Evolutionary conservation across 2,888 invertebrate species (phyloP).

Genomic region (Palloptera scutellata): DNA sequence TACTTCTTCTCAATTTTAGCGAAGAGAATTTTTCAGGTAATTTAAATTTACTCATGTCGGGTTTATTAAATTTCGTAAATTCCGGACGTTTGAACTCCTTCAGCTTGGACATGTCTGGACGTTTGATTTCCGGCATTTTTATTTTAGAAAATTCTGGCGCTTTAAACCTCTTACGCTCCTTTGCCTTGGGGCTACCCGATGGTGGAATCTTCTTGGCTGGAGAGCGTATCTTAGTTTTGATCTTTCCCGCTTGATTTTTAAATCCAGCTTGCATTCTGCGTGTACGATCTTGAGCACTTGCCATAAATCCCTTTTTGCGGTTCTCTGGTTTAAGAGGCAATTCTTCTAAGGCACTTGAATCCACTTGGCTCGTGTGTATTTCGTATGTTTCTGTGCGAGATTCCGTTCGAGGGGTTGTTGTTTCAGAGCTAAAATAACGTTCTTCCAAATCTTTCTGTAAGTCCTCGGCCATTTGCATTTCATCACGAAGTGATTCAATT

Average conservation of each 20-base stretch:
- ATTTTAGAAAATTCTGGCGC: constrained; percentile 63
- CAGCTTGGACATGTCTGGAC: constrained; percentile 66
- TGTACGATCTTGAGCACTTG: constrained; percentile 66
- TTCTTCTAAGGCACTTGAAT: constrained; percentile 73
- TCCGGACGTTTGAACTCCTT: constrained; percentile 59
- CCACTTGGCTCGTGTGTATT: constrained; percentile 74
- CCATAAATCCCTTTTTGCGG: constrained; percentile 66
- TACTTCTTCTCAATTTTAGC: constrained; percentile 66
- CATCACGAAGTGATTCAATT: constrained; percentile 62
- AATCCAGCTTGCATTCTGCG: constrained; percentile 72
- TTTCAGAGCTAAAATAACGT: constrained; percentile 69
- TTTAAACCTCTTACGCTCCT: constrained; percentile 59
- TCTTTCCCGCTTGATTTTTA: constrained; percentile 75
- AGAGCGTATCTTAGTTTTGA: constrained; percentile 73
- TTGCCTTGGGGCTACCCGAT: constrained; percentile 58
- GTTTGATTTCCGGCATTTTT: constrained; percentile 63
- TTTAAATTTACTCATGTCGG: constrained; percentile 71
- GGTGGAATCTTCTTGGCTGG: constrained; percentile 52
- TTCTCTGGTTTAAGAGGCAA: constrained; percentile 70
- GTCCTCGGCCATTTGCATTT: constrained; percentile 66
- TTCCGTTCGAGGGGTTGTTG: constrained; percentile 66
- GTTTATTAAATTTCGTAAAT: constrained; percentile 66
- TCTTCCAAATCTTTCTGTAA: constrained; percentile 73
- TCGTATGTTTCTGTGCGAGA: constrained; percentile 72
- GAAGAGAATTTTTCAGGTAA: constrained; percentile 73